phyloP scores from a whole-genome alignment of 2,888 invertebrate genomes.

The Odontomyia ornata region DNA sequence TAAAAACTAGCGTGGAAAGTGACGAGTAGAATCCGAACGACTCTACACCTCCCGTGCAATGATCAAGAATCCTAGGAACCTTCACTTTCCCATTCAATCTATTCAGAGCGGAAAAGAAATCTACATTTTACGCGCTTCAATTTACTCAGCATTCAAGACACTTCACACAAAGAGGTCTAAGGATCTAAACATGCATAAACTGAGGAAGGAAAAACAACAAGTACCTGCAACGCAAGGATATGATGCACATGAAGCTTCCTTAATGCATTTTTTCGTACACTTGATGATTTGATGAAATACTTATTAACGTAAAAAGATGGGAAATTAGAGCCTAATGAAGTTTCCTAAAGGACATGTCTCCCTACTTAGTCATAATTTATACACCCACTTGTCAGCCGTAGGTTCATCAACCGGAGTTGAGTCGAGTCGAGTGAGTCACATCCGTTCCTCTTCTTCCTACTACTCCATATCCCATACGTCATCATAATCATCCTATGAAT shows the following conservation, averaged over 20 bases:
- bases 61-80: not conserved
- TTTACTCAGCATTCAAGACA: conserved; percentile 2
- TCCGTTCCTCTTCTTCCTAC: not conserved
- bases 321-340: conserved; percentile 46
- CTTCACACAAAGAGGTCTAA: conserved; percentile 27
- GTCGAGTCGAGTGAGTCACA: conserved; percentile 31
- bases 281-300: conserved; percentile 15
- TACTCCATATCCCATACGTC: not conserved
- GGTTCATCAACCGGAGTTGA: conserved; percentile 45
- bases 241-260: not conserved
- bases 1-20: not conserved
- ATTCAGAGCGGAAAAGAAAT: not conserved
- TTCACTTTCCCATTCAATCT: not conserved
- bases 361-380: conserved; percentile 46
- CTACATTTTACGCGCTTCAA: conserved; percentile 1
- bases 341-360: conserved; percentile 42
- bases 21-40: not conserved
- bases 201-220: not conserved
- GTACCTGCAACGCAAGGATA: not conserved
- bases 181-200: conserved; percentile 33
- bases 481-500: conserved; percentile 1
- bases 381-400: conserved; percentile 35
- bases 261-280: not conserved
- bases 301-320: conserved; percentile 42
- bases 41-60: not conserved